Percentiles rank a stretch among this genome's conserved stretches.
These are phyloP conservation scores for Orthosia gothica DNA, from an alignment of 2,888 invertebrate species.

Conservation along the genomic window DNA sequence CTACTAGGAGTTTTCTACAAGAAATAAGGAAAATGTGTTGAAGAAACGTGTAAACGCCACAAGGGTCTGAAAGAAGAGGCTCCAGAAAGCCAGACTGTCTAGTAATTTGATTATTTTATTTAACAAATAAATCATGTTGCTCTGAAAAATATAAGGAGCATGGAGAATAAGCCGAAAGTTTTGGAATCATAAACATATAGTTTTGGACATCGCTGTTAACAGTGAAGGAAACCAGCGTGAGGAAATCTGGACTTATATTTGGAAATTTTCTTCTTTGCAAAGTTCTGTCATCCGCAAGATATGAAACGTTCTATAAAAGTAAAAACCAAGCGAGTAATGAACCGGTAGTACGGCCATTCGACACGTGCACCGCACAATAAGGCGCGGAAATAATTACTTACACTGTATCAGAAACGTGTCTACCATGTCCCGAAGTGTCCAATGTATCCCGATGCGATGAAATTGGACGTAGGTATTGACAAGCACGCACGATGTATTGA, in stretches of 20 bases:
- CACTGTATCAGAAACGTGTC: slow-evolving; percentile 62
- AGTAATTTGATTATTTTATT: no score
- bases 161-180: no score
- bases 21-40: neutral
- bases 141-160: no score
- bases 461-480: slow-evolving; percentile 48
- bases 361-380: slow-evolving; percentile 65
- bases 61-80: neutral
- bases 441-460: neutral
- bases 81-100: no score
- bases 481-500: slow-evolving; percentile 4
- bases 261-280: no score
- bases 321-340: slow-evolving; percentile 20
- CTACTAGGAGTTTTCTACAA: slow-evolving; percentile 33
- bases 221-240: no score
- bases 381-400: slow-evolving; percentile 69
- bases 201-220: no score
- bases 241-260: no score
- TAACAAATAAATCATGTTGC: no score
- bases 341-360: slow-evolving; percentile 32
- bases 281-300: no score
- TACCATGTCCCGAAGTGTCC: neutral
- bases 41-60: neutral
- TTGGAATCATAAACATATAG: no score
- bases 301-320: neutral